These are phyloP conservation scores for Acromyrmex heyeri DNA, from an alignment of 1,140 invertebrate species.

Conservation along the genomic window DNA sequence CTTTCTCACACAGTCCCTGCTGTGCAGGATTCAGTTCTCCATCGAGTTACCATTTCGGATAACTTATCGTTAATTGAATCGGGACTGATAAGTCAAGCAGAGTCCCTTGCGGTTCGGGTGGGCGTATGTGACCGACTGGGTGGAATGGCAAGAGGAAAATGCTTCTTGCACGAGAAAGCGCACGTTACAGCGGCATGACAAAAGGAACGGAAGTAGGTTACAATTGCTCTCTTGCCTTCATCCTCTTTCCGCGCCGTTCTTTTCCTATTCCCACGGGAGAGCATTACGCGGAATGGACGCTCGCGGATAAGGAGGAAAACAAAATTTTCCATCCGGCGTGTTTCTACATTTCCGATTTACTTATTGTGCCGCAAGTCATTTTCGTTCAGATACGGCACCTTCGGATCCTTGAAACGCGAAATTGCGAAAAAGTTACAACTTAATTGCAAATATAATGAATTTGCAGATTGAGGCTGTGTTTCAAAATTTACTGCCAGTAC, in stretches of 20 bases:
- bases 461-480: background rate
- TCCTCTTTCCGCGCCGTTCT: background rate
- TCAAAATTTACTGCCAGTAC: no score
- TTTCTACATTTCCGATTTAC: slow-evolving; percentile 40
- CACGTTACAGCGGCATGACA: slow-evolving; percentile 30
- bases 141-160: slow-evolving; percentile 44
- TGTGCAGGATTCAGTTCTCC: background rate
- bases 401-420: background rate
- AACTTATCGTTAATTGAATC: slow-evolving; percentile 62
- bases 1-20: slow-evolving; percentile 14
- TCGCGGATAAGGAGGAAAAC: slow-evolving; percentile 40
- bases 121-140: slow-evolving; percentile 28
- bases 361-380: slow-evolving; percentile 5
- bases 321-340: slow-evolving; percentile 29
- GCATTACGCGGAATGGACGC: slow-evolving; percentile 48
- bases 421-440: slow-evolving; percentile 31
- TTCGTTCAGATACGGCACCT: background rate
- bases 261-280: background rate
- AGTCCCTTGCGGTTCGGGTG: slow-evolving; percentile 36
- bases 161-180: background rate
- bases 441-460: slow-evolving; percentile 49
- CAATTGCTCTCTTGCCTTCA: slow-evolving; percentile 19
- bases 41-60: slow-evolving; percentile 7
- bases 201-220: slow-evolving; percentile 58
- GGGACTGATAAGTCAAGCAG: slow-evolving; percentile 8